Evolutionary conservation across 1,140 invertebrate genomes (phyloP).

Genomic region (Sycophaga agraensis): DNA sequence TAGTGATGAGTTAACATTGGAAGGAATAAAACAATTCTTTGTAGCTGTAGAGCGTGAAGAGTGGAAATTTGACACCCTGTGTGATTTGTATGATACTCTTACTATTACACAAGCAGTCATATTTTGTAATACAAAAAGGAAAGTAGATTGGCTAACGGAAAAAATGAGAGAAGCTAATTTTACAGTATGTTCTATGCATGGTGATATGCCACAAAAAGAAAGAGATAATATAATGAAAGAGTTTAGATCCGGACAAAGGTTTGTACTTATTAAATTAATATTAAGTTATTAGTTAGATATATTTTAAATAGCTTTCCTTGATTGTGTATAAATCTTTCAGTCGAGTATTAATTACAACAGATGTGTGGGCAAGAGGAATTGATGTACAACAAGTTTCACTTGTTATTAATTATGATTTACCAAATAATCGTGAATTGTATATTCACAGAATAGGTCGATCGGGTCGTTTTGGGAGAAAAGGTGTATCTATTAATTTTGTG

Average conservation of each 20-base stretch:
- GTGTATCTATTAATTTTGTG: slow-evolving; percentile 99
- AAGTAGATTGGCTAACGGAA: slow-evolving; percentile 97
- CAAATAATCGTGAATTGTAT: slow-evolving; percentile 99
- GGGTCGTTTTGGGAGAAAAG: slow-evolving; percentile 96
- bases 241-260: slow-evolving; percentile 93
- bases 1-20: slow-evolving; percentile 98
- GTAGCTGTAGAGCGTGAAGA: slow-evolving; percentile 99
- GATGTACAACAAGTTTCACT: slow-evolving; percentile 98
- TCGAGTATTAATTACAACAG: slow-evolving; percentile 97
- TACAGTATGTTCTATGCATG: slow-evolving; percentile 99
- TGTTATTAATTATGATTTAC: slow-evolving; percentile 99
- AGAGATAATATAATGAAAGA: slow-evolving; percentile 99
- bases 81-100: slow-evolving; percentile 97
- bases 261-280: slow-evolving; percentile 27
- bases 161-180: slow-evolving; percentile 99
- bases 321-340: slow-evolving; percentile 62
- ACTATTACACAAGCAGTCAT: slow-evolving; percentile 99
- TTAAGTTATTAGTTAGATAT: slow-evolving; percentile 29
- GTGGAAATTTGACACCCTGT: slow-evolving; percentile 99
- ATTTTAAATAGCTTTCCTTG: no score
- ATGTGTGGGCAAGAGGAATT: slow-evolving; percentile 99
- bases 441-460: slow-evolving; percentile 99
- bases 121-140: slow-evolving; percentile 99
- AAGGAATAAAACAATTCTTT: slow-evolving; percentile 99
- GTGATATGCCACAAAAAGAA: slow-evolving; percentile 99